A percentile compares a stretch with the other conserved stretches of the same genome.
Conservation (phyloP, 2,797 vertebrate genomes). For the Anniella stebbinsi region DNA sequence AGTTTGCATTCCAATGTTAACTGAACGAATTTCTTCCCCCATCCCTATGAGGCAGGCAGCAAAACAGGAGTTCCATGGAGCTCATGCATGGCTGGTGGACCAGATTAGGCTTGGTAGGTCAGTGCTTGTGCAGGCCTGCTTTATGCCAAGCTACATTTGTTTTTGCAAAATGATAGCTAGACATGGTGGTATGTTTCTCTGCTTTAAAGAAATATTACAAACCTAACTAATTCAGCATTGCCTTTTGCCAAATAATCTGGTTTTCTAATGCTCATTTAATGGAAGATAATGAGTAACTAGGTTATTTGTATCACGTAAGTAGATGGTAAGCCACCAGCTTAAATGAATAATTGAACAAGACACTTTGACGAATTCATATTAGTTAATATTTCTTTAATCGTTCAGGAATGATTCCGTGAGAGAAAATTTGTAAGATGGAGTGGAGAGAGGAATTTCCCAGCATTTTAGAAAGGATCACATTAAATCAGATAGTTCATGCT, state of each 20-base stretch:
- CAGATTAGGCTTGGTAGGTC: background rate
- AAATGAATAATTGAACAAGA: background rate
- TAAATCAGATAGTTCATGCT: background rate
- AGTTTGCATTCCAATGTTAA: too few relatives aligned
- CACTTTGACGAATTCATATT: background rate
- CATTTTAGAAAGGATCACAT: background rate
- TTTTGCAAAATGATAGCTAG: background rate
- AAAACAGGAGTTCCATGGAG: background rate
- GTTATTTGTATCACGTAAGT: constrained; percentile 17
- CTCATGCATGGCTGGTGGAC: background rate
- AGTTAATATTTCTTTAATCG: constrained; percentile 21
- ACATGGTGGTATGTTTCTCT: background rate
- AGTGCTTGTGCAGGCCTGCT: background rate
- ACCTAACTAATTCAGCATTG: background rate
- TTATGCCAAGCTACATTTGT: background rate
- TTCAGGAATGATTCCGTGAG: constrained; percentile 3
- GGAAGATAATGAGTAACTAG: background rate
- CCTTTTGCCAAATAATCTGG: background rate
- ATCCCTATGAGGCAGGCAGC: background rate
- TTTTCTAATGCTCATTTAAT: background rate
- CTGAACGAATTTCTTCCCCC: too few relatives aligned
- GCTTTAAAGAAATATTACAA: background rate
- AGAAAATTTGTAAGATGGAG: background rate
- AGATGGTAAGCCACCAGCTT: background rate
- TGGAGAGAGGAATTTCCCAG: background rate